Percentiles rank a stretch among this genome's conserved stretches.
These are phyloP conservation scores for Platanista minor DNA, from an alignment of 2,113 vertebrate species.

Conservation along the genomic window DNA sequence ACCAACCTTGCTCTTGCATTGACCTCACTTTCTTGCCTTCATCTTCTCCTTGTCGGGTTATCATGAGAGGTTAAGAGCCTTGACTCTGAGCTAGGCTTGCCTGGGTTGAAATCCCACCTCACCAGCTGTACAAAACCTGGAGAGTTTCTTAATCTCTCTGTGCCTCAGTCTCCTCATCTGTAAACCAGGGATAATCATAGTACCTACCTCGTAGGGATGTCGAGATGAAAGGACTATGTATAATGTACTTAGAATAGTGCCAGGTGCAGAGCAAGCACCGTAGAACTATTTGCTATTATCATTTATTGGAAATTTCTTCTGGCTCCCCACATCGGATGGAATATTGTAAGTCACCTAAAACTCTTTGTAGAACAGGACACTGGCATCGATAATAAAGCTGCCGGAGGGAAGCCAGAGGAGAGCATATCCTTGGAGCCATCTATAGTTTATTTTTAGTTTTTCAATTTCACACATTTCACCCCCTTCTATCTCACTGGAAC, in stretches of 20 bases:
- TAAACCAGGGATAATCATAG: no score
- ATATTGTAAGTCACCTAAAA: neutral
- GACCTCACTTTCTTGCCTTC: no score
- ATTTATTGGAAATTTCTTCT: neutral
- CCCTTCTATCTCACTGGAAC: neutral
- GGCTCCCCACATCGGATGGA: neutral
- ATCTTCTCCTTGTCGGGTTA: neutral
- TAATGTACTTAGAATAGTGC: rapidly evolving
- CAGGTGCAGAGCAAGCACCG: rapidly evolving
- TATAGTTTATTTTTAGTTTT: neutral
- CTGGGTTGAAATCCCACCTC: neutral
- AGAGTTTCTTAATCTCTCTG: neutral
- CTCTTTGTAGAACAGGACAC: neutral
- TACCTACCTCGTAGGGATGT: rapidly evolving
- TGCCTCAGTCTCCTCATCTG: no score
- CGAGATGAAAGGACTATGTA: rapidly evolving
- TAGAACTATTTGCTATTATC: neutral
- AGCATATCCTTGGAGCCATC: neutral
- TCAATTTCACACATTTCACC: no score
- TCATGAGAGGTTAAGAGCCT: neutral
- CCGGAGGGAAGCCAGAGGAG: neutral
- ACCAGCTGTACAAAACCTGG: neutral
- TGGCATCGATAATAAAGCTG: neutral
- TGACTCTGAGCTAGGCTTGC: neutral
- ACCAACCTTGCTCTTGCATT: no score